Evolutionary conservation across 53 echinoderm and acorn worm species (phyloP), one percentile per base, ranked within the genome.

Genomic region (Holothuria scabra): DNA sequence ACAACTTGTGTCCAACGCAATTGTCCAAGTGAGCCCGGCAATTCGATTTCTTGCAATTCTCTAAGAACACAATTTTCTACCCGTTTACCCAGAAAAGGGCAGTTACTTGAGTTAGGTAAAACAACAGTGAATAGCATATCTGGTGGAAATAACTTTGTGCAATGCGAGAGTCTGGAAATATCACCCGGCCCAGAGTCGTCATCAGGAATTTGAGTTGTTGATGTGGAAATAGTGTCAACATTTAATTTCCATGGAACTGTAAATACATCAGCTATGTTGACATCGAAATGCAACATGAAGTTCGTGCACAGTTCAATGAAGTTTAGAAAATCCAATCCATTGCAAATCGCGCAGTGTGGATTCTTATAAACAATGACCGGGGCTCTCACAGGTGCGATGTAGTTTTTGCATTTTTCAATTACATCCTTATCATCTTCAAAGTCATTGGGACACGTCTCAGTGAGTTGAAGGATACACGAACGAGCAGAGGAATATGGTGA

Each of bases 331-430:
- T 31, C 33, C 29, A 31, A 3, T 23, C 30, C 30, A 28, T 66
- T 23, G 28, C 66, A 66, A 33, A 26, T 19, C 11, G 37, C 74
- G 74, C 74, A 72, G 74, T 72, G 74, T 8, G 44, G 44, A 22
- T 72, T 72, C 44, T 38, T 34, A 25, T 32, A 72, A 12, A 24
- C 23, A 20, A 20, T 38, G 9, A 10, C 44, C 20, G 19, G 12
- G 8, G 16, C 7, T 13, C 19, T 46, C 14, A 38, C 16, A 7
- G 74, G 48, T 38, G 74, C 38, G 41, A 72, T 34, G 35, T 72
- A 72, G 44, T 46, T 72, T 46, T 20, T 72, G 25, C 74, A 72
- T 46, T 72, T 38, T 16, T 72, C 74, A 20, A 34, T 20, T 18
- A 72, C 25, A 35, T 38, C n/a, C 24, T 23, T n/a, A n/a, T n/a